Evolutionary conservation across 2,797 vertebrate species (phyloP), one percentile per base, ranked within the genome.

Genomic region (Enteromius thamalakanensis): DNA sequence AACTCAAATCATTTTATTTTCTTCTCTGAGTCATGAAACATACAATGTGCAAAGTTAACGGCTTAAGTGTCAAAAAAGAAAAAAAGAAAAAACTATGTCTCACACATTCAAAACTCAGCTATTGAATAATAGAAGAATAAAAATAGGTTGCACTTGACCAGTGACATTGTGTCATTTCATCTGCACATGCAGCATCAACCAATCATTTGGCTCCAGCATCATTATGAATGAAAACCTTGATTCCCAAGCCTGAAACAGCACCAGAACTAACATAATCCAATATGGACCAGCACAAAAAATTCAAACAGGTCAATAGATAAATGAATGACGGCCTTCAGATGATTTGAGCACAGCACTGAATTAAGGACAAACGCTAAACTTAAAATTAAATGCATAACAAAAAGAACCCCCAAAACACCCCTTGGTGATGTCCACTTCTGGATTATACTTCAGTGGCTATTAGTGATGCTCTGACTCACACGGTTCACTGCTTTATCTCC

Each of bases 391-490:
- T 53, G 69, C 47, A n/a, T 72, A 5, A 32, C 6, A 72, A 68
- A 47, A 51, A 74, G 4, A 6, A 47, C 47, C 47, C 11, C n/a
- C 37, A 55, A 75, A 55, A 55, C 37, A 75, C 12, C 32, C 32
- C 21, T 40, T 34, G 51, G 51, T 19, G 6, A 23, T 47, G 40
- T 15, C 23, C 42, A 60, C 60, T 29, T 62, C 26, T 15, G 60
- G 60, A 67, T 58, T 26, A 53, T 17, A 42, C 51, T 58, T 75
- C 82, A 60, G 60, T 60, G 47, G 19, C 60, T 17, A 62, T 79
- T 72, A 82, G 69, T 62, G 65, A 69, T 65, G 55, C 47, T 26
- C 29, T 74, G 81, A 76, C n/a, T 75, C 42, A 34, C 26, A 34
- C 4, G 11, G 15, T 21, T 71, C 69, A 51, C 11, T 65, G n/a